Conservation (phyloP, 2,888 invertebrate genomes). For the Platycheirus albimanus region DNA sequence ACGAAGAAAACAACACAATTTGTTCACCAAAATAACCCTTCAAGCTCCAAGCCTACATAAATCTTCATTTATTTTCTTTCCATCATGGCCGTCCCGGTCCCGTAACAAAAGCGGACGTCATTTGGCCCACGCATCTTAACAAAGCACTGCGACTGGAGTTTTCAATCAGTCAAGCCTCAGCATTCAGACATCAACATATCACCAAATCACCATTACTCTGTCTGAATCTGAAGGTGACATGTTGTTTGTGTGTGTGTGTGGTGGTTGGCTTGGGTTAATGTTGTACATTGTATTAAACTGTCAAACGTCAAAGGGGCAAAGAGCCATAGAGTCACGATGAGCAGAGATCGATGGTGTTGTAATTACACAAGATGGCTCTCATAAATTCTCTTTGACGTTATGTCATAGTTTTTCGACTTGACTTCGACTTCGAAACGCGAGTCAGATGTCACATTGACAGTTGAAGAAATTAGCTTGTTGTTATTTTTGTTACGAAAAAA, state of each 20-base stretch:
- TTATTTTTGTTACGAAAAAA: not conserved
- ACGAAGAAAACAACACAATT: slow-evolving; percentile 6
- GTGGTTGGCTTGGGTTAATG: not conserved
- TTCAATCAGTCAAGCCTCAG: slow-evolving; percentile 50
- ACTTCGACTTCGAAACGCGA: not conserved
- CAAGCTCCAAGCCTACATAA: slow-evolving; percentile 10
- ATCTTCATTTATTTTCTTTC: not conserved
- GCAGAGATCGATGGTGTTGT: slow-evolving; percentile 54
- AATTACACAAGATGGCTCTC: slow-evolving; percentile 52
- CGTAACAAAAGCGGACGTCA: slow-evolving; percentile 55
- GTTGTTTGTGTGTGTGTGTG: slow-evolving; percentile 9
- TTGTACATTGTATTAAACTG: slow-evolving; percentile 3
- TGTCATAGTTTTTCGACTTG: slow-evolving; percentile 28
- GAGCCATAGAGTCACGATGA: slow-evolving; percentile 18
- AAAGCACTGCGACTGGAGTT: slow-evolving; percentile 10
- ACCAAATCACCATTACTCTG: slow-evolving; percentile 26
- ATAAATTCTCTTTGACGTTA: slow-evolving; percentile 54
- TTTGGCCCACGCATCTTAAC: slow-evolving; percentile 54
- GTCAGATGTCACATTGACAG: slow-evolving; percentile 28
- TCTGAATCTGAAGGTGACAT: slow-evolving; percentile 32
- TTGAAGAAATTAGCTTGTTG: slow-evolving; percentile 4
- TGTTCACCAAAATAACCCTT: not conserved
- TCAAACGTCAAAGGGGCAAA: slow-evolving; percentile 37
- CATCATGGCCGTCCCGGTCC: too few species aligned
- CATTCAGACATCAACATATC: too few species aligned